phyloP scores from a whole-genome alignment of 2,888 invertebrate genomes.

The Temnothorax ravouxi region DNA sequence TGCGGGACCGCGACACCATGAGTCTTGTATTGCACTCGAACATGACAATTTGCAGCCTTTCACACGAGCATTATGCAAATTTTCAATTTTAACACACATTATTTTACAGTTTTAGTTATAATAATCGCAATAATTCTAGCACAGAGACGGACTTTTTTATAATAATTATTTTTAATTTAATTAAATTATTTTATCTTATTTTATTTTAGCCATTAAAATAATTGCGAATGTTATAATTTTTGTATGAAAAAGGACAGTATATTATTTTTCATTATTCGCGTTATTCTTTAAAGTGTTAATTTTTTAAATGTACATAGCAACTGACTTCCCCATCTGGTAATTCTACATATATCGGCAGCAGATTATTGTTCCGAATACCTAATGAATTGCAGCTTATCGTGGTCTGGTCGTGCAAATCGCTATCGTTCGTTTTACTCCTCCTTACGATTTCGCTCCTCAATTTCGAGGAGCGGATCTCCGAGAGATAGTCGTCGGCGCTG shows the following conservation, averaged over 20 bases:
- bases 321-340: not conserved
- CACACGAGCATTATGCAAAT: not conserved
- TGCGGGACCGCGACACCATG: not conserved
- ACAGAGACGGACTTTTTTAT: not conserved
- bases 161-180: not conserved
- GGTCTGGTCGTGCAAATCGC: slow-evolving; percentile 2
- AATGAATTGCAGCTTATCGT: slow-evolving; percentile 31
- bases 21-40: not conserved
- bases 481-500: not conserved
- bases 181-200: slow-evolving; percentile 35
- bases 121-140: not conserved
- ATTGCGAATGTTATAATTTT: slow-evolving; percentile 5
- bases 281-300: slow-evolving; percentile 25
- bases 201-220: not conserved
- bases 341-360: not conserved
- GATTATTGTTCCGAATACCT: slow-evolving; percentile 32
- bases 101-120: not conserved
- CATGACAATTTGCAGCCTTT: not conserved
- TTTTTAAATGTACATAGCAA: not conserved
- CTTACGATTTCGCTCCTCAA: not conserved
- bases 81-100: slow-evolving; percentile 1
- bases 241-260: not conserved
- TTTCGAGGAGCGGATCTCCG: not conserved
- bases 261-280: not conserved
- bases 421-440: not conserved